Conservation (phyloP, 2,888 invertebrate species). For the Empis stercorea region DNA sequence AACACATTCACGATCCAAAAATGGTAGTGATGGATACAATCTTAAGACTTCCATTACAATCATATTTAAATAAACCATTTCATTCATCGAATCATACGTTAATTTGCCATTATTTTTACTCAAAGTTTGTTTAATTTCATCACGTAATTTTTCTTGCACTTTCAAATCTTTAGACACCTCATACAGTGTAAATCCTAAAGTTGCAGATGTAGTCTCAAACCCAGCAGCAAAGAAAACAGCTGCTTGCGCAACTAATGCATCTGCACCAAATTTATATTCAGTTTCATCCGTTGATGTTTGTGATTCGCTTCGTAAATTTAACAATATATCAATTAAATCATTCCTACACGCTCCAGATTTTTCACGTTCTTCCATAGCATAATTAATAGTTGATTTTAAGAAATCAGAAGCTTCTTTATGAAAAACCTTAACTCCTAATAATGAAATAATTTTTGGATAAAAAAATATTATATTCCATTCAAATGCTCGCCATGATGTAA, state of each 20-base stretch:
- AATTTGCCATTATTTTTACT: background rate
- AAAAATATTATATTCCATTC: slow-evolving; percentile 27
- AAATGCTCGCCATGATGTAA: slow-evolving; percentile 18
- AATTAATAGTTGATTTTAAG: slow-evolving; percentile 24
- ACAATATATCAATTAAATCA: slow-evolving; percentile 40
- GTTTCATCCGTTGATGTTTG: slow-evolving; percentile 23
- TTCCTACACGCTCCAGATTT: slow-evolving; percentile 29
- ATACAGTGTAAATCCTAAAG: slow-evolving; percentile 1
- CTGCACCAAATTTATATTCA: slow-evolving; percentile 16
- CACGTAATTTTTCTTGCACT: slow-evolving; percentile 1
- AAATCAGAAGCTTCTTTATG: slow-evolving; percentile 14
- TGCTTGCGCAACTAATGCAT: slow-evolving; percentile 28
- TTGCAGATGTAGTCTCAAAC: slow-evolving; percentile 33
- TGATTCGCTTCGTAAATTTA: slow-evolving; percentile 27
- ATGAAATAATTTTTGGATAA: slow-evolving; percentile 23
- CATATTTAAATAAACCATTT: slow-evolving; percentile 18
- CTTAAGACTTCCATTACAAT: slow-evolving; percentile 18
- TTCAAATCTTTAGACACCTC: slow-evolving; percentile 2
- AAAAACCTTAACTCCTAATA: slow-evolving; percentile 15
- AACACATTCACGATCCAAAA: slow-evolving; percentile 14
- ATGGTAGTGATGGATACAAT: slow-evolving; percentile 17
- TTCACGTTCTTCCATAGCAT: slow-evolving; percentile 34
- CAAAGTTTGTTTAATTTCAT: slow-evolving; percentile 3
- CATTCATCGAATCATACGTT: slow-evolving; percentile 1
- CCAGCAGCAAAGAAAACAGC: slow-evolving; percentile 31